Percentiles rank a stretch among this genome's conserved stretches.
Conservation (phyloP, 2,797 vertebrate genomes). For the Heteromormyrus szaboi region DNA sequence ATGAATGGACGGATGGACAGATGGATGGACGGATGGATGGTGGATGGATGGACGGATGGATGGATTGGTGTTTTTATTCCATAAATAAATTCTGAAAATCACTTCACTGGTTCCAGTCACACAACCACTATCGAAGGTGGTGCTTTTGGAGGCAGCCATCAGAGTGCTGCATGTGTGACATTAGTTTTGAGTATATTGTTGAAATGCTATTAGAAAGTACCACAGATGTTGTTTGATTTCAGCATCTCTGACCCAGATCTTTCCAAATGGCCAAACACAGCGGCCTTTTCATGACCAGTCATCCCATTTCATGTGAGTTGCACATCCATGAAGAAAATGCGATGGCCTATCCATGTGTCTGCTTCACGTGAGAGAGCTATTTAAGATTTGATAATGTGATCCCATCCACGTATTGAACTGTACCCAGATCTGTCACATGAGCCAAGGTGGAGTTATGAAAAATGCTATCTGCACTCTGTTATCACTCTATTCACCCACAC, state of each 20-base stretch:
- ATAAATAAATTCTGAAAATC: conserved; percentile 1
- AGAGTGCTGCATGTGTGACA: background rate
- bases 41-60: background rate
- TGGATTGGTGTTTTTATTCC: background rate
- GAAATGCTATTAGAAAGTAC: background rate
- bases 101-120: background rate
- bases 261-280: background rate
- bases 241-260: background rate
- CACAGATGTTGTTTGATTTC: background rate
- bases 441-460: conserved; percentile 2
- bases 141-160: background rate
- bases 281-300: background rate
- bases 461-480: conserved; percentile 11
- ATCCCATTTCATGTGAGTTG: background rate
- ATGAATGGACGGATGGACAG: background rate
- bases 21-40: background rate
- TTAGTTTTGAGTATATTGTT: background rate
- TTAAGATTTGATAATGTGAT: conserved; percentile 13
- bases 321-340: background rate
- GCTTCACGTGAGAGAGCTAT: background rate
- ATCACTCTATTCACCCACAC: background rate
- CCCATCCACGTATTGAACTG: background rate
- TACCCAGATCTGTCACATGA: conserved; percentile 2
- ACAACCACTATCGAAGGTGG: background rate
- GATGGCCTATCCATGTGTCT: background rate